Conservation (phyloP, 2,797 vertebrate genomes). For the Hemitrygon akajei region DNA sequence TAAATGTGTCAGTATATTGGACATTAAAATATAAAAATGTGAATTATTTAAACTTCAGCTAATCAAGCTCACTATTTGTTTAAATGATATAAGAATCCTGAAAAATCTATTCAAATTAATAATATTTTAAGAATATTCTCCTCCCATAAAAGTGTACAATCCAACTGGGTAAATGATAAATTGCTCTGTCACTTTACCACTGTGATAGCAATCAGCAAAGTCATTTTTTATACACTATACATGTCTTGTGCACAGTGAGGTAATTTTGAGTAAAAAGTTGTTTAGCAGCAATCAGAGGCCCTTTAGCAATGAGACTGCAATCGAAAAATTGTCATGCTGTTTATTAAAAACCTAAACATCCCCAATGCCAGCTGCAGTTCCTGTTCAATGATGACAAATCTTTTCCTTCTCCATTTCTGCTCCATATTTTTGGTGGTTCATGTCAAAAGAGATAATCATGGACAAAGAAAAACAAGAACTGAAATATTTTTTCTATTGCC, state of each 20-base stretch:
- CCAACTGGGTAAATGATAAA: conserved; percentile 6
- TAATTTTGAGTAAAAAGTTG: neutral
- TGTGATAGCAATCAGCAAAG: neutral
- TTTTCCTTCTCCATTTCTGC: neutral
- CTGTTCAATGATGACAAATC: neutral
- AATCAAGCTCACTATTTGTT: neutral
- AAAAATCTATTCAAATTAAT: neutral
- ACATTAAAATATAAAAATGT: neutral
- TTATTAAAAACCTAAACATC: neutral
- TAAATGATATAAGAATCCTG: neutral
- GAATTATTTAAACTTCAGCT: neutral
- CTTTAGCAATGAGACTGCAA: neutral
- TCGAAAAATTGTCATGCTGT: neutral
- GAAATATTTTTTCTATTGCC: neutral
- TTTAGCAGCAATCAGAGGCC: neutral
- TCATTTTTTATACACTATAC: neutral
- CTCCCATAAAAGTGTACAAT: too few species aligned
- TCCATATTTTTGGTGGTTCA: neutral
- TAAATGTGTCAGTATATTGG: neutral
- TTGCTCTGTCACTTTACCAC: neutral
- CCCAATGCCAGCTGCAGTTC: neutral
- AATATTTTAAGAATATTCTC: neutral
- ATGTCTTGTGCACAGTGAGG: neutral
- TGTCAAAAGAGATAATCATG: neutral
- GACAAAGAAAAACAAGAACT: neutral